Base-by-base conservation (phyloP, 2,888 invertebrate genomes). In the Lasioglossum pauxillum region DNA sequence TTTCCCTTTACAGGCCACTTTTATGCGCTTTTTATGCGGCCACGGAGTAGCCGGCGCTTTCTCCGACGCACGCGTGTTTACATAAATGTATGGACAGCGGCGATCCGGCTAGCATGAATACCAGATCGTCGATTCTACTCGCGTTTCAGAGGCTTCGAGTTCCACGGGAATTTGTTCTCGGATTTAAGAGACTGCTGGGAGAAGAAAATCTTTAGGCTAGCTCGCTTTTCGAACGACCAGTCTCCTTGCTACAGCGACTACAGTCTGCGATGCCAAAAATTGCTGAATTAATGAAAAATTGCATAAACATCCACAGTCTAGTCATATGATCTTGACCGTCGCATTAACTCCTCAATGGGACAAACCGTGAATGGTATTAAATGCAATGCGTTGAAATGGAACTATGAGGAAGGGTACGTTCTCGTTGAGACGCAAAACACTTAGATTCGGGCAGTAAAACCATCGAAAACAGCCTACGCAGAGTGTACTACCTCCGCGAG, bases 1-100 rank as follows among this genome's bases (percentile, higher is more conserved):
- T 93, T 92, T 92, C 89, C 89, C 89, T 92, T 92, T 92, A 92
- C 86, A 85, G 86, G 85, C 85, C 75, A 82, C 88, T 89, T 93
- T 92, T 92, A 93, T 89, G 86, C 80, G 84, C 84, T 88, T 93
- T 93, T 93, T 92, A 93, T 90, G 90, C 91, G 86, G 82, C 86
- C 91, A 92, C 90, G 31, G 84, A 85, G 82, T 86, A 53, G 23
- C 73, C 41, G 35, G 7, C 44, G 44, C 57, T 44, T 31, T 35
- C 23, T 44, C 16, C 44, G 23, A 57, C 38, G 41, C 69, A 60
- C 75, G 81, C 74, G 72, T 83, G 75, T 83, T 77, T 81, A 81
- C 83, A 72, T 76, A 86, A 83, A 81, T 77, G 80, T 60, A 87
- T 78, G 44, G 67, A 75, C 49, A 12, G 35, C 19, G 72, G 64